phyloP scores from a whole-genome alignment of 2,888 invertebrate genomes.

The Coleophora deauratella region DNA sequence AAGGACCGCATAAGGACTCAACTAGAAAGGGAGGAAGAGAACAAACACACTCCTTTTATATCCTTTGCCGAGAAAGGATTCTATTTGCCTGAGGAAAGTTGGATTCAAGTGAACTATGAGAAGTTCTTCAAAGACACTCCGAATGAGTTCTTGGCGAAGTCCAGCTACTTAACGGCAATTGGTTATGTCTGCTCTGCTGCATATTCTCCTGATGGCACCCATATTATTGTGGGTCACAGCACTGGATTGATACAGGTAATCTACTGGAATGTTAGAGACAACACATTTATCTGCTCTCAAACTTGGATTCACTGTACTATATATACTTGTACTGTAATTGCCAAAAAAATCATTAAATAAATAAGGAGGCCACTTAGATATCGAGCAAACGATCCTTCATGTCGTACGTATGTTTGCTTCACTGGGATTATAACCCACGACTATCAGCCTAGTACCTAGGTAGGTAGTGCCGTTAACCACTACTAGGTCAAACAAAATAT shows the following conservation, averaged over 20 bases:
- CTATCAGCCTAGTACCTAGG: no score
- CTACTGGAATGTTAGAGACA: neutral
- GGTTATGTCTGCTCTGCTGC: slow-evolving; percentile 48
- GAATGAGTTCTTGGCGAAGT: slow-evolving; percentile 29
- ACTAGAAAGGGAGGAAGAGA: slow-evolving; percentile 27
- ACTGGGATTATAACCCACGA: no score
- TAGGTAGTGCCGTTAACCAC: no score
- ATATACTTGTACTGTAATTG: no score
- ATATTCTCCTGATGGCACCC: slow-evolving; percentile 54
- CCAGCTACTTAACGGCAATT: slow-evolving; percentile 36
- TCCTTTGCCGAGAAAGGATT: slow-evolving; percentile 40
- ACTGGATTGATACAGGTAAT: slow-evolving; percentile 71
- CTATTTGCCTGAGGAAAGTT: slow-evolving; percentile 24
- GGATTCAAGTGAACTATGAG: slow-evolving; percentile 44
- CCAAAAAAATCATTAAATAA: no score
- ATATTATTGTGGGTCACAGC: slow-evolving; percentile 61
- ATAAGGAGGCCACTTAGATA: no score
- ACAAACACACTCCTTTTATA: slow-evolving; percentile 23
- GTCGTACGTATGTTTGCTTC: no score
- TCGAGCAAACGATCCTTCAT: no score
- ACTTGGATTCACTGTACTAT: no score
- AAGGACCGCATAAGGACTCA: slow-evolving; percentile 36
- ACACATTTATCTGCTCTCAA: neutral
- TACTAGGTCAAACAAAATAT: no score
- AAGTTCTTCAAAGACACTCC: slow-evolving; percentile 43